These are phyloP conservation scores for Isoperla grammatica DNA, from an alignment of 2,888 invertebrate genomes.

Conservation along the genomic window DNA sequence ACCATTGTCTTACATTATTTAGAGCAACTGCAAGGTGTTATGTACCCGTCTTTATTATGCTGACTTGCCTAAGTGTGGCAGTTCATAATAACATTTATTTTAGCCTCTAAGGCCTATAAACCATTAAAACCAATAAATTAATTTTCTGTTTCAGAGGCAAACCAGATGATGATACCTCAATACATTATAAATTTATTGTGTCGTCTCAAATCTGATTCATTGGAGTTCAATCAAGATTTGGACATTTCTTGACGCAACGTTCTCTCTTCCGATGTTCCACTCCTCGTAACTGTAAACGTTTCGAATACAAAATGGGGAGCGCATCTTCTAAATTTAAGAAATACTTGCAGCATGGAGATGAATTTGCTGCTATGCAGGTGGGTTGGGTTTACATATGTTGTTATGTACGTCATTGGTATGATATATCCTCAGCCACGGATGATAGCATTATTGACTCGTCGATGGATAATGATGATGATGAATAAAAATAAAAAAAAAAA, in stretches of 20 bases:
- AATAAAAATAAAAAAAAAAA: no score
- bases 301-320: slow-evolving; percentile 53
- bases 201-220: background rate
- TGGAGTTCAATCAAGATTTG: background rate
- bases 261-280: slow-evolving; percentile 12
- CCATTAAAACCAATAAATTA: no score
- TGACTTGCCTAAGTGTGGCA: no score
- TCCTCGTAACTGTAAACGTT: background rate
- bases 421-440: background rate
- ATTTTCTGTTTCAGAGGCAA: background rate
- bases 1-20: no score
- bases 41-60: no score
- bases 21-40: no score
- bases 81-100: no score
- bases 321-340: slow-evolving; percentile 63
- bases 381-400: background rate
- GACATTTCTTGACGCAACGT: slow-evolving; percentile 23
- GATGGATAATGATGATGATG: background rate
- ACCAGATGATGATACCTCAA: background rate
- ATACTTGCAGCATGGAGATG: slow-evolving; percentile 62
- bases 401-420: background rate
- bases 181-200: background rate
- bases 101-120: no score
- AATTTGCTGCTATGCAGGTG: slow-evolving; percentile 61
- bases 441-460: background rate